Evolutionary conservation across 2,888 invertebrate species (phyloP), one percentile per base, ranked within the genome.

Genomic region (Thecophora atra): DNA sequence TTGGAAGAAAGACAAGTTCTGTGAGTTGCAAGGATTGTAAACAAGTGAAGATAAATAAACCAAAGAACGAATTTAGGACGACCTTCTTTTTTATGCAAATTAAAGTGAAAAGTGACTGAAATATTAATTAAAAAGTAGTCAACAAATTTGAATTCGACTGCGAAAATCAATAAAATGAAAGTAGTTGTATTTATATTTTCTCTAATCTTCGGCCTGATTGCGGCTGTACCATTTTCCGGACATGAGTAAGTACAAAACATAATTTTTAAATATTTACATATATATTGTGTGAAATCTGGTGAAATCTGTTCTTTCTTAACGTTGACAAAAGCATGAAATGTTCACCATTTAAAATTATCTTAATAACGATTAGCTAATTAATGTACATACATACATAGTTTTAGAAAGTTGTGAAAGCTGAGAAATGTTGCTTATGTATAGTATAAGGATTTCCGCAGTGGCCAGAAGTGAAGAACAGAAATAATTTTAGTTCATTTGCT

Each of bases 41-140:
- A 65, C 26, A 15, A 28, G 17, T 51, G 26, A 65, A 52, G 26
- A 65, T 30, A 24, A 51, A 63, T 24, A 19, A 37, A 37, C 67
- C 17, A 47, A 37, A 62, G 62, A 62, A 52, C 17, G 60, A 51
- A 74, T 76, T 76, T 74, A 73, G 72, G 62, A 71, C 67, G 70
- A 72, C 58, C 65, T 56, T 74, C 67, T 77, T 76, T 78, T 51
- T 51, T 47, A n/a, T 72, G 76, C 62, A 77, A 78, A 54, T 21
- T 54, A 5, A 19, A 54, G 54, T 21, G 72, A 72, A 72, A 70
- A 26, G 52, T 47, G 21, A 56, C 58, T 62, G 68, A 58, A 58
- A 58, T 1, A 63, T 64, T 7, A 51, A n/a, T 28, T 4, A 26
- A 56, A 56, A 56, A 19, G 13, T 24, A 21, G 42, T 21, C 8